phyloP scores from a whole-genome alignment of 2,888 invertebrate species.

The Monopis laevigella region DNA sequence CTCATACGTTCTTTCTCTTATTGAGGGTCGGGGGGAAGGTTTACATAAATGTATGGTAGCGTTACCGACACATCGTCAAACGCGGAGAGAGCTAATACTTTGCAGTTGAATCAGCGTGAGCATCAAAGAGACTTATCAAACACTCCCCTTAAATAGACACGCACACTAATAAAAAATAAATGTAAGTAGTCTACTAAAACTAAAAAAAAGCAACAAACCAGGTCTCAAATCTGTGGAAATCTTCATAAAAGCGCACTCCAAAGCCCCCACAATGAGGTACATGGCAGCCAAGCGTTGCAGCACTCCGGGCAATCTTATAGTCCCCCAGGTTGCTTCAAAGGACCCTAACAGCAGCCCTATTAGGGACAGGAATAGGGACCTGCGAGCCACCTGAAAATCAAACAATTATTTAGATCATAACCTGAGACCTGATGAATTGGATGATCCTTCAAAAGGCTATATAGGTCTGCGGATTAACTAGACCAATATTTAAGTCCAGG shows the following conservation, averaged over 20 bases:
- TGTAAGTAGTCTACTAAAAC: background rate
- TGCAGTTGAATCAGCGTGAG: too few relatives aligned
- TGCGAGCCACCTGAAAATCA: slow-evolving; percentile 48
- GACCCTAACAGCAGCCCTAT: slow-evolving; percentile 70
- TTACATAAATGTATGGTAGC: too few relatives aligned
- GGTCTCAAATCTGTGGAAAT: slow-evolving; percentile 42
- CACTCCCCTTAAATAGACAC: too few relatives aligned
- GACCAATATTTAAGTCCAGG: too few relatives aligned
- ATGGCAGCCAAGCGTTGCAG: slow-evolving; percentile 83
- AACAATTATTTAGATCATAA: background rate
- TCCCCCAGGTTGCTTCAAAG: slow-evolving; percentile 53
- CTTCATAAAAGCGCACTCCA: slow-evolving; percentile 68
- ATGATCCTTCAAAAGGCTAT: too few relatives aligned
- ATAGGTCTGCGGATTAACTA: too few relatives aligned
- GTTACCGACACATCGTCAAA: too few relatives aligned
- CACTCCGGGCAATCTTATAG: slow-evolving; percentile 81
- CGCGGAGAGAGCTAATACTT: too few relatives aligned
- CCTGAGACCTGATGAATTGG: too few relatives aligned
- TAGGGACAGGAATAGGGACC: slow-evolving; percentile 69
- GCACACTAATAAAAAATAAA: background rate
- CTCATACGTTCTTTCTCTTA: too few relatives aligned
- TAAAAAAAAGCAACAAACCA: slow-evolving; percentile 20
- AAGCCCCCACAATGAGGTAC: slow-evolving; percentile 76
- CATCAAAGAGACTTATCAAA: too few relatives aligned
- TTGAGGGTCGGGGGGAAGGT: too few relatives aligned